Base-by-base conservation (phyloP, 2,797 vertebrate species). In the Anomalospiza imberbis region DNA sequence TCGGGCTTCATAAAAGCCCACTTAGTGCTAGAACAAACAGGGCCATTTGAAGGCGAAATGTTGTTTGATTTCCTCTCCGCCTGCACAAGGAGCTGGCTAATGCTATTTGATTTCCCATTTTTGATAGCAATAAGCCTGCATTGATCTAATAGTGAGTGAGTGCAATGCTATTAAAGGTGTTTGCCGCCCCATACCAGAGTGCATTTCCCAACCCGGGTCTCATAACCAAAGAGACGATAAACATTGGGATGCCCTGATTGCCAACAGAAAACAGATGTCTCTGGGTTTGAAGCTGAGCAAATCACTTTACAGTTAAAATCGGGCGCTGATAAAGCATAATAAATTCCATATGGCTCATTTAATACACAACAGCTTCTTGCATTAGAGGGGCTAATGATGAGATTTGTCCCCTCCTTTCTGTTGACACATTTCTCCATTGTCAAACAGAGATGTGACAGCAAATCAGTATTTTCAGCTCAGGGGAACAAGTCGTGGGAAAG, bases 241-340 rank as follows among this genome's bases (percentile, higher is more conserved):
- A 98, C 98, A 98, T 95, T 96, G 96, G 97, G 98, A 98, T 97
- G 97, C 97, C 97, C 98, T 98, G 97, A 98, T 98, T 98, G 98
- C 98, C 98, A 98, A 98, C 98, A 98, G 98, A 98, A 99, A 99
- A 99, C 99, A 99, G 99, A 99, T 99, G 99, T 99, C 98, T 98
- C 98, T 88, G 97, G 98, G 98, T 98, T 97, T 97, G 98, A 97
- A 98, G 98, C 98, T 98, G 99, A 99, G 98, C 98, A 99, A 99
- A 99, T 99, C 99, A 99, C 99, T 99, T 99, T 99, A 99, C 98
- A 98, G 98, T 98, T 98, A 98, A 98, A 99, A 99, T 99, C 99
- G 98, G 98, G 98, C 98, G 97, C 99, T 99, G 99, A 99, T 99
- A 99, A 99, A 99, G 99, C 98, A 98, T 99, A 99, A 99, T 99